phyloP scores from a whole-genome alignment of 2,888 invertebrate species.

The Andrena flavipes region DNA sequence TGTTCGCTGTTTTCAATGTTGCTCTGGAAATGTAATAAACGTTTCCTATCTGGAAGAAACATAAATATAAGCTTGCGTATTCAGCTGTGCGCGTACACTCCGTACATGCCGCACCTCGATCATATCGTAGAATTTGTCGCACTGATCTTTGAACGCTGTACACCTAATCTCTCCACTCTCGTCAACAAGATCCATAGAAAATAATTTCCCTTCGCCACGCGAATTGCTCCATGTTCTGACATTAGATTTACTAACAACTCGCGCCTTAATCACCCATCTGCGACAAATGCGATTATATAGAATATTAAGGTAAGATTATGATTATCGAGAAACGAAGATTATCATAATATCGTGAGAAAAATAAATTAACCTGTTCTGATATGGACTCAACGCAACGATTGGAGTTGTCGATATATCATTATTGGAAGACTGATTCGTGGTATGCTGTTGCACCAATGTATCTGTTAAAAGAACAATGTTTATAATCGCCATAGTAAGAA shows the following conservation, averaged over 20 bases:
- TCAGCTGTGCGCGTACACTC: not conserved
- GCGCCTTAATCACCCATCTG: constrained; percentile 96
- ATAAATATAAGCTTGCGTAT: constrained; percentile 7
- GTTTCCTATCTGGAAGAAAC: constrained; percentile 88
- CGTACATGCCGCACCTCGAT: constrained; percentile 88
- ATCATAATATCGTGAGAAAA: not conserved
- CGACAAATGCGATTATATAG: constrained; percentile 28
- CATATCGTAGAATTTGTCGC: constrained; percentile 95
- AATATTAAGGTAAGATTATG: not conserved
- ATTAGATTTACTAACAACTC: constrained; percentile 92
- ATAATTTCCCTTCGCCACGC: constrained; percentile 96
- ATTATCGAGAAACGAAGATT: not conserved
- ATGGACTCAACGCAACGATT: constrained; percentile 95
- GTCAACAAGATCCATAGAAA: constrained; percentile 96
- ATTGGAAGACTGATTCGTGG: not conserved
- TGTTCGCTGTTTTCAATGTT: constrained; percentile 96
- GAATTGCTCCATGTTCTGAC: constrained; percentile 97
- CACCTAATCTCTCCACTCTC: constrained; percentile 97
- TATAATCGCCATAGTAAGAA: not conserved
- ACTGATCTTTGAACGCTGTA: constrained; percentile 94
- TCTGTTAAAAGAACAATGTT: not conserved
- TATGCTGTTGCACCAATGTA: not conserved
- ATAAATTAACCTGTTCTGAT: constrained; percentile 81
- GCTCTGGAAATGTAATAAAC: constrained; percentile 95
- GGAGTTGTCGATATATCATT: constrained; percentile 85